Evolutionary conservation across 2,797 vertebrate genomes (phyloP).

Genomic region (Alosa sapidissima): DNA sequence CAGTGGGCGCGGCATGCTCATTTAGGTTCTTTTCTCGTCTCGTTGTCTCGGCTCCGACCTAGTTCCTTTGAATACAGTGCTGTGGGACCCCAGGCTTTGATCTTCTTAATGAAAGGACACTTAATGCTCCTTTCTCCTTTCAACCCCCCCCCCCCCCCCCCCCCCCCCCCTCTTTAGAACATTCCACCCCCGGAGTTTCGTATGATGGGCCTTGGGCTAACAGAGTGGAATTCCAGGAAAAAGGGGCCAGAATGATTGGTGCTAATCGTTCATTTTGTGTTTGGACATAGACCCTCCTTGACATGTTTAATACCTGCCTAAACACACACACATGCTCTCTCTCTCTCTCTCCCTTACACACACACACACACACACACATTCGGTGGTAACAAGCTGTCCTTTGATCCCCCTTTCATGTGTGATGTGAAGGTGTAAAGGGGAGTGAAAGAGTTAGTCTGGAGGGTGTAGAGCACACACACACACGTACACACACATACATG

Average conservation of each 20-base stretch:
- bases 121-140: slow-evolving; percentile 54
- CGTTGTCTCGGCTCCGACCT: slow-evolving; percentile 52
- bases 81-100: slow-evolving; percentile 69
- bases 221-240: background rate
- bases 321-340: too few species aligned
- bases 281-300: too few species aligned
- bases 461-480: background rate
- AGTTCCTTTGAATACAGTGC: slow-evolving; percentile 64
- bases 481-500: background rate
- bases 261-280: background rate
- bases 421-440: slow-evolving; percentile 10
- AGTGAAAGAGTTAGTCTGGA: slow-evolving; percentile 4
- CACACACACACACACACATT: background rate
- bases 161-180: background rate
- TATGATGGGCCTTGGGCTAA: background rate
- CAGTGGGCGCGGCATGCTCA: background rate
- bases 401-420: slow-evolving; percentile 19
- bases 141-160: background rate
- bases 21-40: background rate
- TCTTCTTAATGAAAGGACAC: slow-evolving; percentile 75
- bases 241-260: background rate
- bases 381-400: slow-evolving; percentile 5
- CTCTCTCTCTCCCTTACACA: background rate
- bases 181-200: background rate
- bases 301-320: too few species aligned